Conservation (phyloP, 2,113 vertebrate species). For the Cyrtonyx montezumae region DNA sequence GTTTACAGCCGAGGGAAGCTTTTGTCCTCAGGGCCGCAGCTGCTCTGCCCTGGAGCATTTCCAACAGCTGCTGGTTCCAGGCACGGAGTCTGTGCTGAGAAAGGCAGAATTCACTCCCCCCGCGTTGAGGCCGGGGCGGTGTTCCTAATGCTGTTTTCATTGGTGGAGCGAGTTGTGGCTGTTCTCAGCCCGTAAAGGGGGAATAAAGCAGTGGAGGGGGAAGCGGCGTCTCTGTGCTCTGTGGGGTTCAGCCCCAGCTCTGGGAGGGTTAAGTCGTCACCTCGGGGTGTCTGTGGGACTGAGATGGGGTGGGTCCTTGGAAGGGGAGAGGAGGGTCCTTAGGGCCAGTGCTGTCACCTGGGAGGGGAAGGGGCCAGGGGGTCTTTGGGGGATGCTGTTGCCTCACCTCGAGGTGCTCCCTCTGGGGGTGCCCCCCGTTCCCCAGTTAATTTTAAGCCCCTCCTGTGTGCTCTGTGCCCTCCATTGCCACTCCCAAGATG, state of each 20-base stretch:
- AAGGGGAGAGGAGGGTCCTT: too few species aligned
- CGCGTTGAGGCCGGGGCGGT: too few species aligned
- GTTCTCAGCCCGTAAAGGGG: neutral
- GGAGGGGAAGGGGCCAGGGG: too few species aligned
- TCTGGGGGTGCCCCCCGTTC: too few species aligned
- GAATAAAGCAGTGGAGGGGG: neutral
- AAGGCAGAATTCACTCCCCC: neutral
- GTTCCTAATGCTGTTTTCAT: fast-evolving
- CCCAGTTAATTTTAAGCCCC: too few species aligned
- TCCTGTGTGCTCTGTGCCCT: too few species aligned
- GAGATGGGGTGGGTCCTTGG: too few species aligned
- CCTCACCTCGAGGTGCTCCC: too few species aligned
- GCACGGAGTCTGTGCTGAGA: neutral
- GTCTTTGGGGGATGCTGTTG: too few species aligned
- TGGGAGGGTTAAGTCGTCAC: neutral
- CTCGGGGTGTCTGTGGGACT: neutral
- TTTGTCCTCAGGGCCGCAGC: neutral
- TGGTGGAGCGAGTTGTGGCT: neutral
- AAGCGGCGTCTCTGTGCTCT: neutral
- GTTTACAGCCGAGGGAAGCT: too few species aligned
- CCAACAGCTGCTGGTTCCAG: neutral
- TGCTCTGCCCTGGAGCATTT: neutral
- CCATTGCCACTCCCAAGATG: neutral
- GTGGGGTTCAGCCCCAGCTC: neutral
- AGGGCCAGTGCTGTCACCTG: too few species aligned